Evolutionary conservation across 2,888 invertebrate species (phyloP), one percentile per base, ranked within the genome.

Genomic region (Caenorhabditis wallacei): DNA sequence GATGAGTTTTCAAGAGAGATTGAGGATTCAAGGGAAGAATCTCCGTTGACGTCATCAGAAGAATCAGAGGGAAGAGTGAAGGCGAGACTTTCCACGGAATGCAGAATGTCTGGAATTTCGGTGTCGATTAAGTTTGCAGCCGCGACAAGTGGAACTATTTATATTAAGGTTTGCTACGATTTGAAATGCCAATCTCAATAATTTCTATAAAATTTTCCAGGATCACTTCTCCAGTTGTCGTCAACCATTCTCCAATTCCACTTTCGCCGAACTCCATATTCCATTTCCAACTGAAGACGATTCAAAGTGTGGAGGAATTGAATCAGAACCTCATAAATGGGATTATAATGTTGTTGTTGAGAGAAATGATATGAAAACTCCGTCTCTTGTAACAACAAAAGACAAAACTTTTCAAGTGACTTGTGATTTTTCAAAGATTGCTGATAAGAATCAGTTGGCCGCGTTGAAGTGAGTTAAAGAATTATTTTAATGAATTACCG

Each of bases 321-420:
- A 90, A 78, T 66, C 88, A 85, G 75, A 85, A 13, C 89, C 90
- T 13, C 82, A 84, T 43, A 79, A 89, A 46, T 91, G 90, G 90
- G 87, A 89, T 7, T 92, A 88, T 70, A 82, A 89, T 54, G 85
- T 92, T 10, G 92, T 91, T 16, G 84, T 92, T 13, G 91, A 92
- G 68, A 74, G 88, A 72, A 90, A 90, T 53, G 86, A 85, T 20
- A 82, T 90, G 80, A 89, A 87, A 16, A 84, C 89, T 11, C 88
- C 90, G 1, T 89, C 89, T 1, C 51, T 92, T 61, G 84, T 92
- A 68, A 92, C 91, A 13, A 88, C 88, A 18, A 84, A 85, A 20
- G 91, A 92, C 61, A 86, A 90, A n/a, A 76, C 89, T 10, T 92
- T 66, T 85, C 89, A 92, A 64, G 87, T 92, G 24, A 89, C 90